phyloP scores from a whole-genome alignment of 1,140 invertebrate species.

The Nasonia vitripennis region DNA sequence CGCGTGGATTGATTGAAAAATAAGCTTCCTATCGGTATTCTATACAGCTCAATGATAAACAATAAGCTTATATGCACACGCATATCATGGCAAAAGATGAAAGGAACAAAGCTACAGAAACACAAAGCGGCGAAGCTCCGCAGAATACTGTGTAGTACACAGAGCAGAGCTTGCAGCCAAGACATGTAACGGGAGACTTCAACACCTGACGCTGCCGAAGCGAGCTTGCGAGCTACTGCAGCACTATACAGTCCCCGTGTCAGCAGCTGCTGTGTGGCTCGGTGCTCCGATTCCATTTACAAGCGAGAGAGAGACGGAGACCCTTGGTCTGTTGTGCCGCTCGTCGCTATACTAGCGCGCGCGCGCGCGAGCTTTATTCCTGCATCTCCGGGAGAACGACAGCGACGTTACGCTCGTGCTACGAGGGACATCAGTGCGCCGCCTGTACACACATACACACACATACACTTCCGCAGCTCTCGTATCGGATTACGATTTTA shows the following conservation, averaged over 20 bases:
- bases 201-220: not conserved
- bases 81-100: too few species aligned
- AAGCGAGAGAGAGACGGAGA: not conserved
- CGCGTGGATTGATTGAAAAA: not conserved
- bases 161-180: not conserved
- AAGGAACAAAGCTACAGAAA: not conserved
- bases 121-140: not conserved
- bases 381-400: not conserved
- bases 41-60: not conserved
- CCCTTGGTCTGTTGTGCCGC: not conserved
- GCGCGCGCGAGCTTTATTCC: not conserved
- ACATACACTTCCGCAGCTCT: not conserved
- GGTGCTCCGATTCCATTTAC: not conserved
- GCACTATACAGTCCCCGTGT: not conserved
- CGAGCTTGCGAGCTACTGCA: too few species aligned
- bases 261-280: not conserved
- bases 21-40: not conserved
- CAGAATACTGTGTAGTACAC: not conserved
- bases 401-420: not conserved
- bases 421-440: not conserved
- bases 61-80: too few species aligned
- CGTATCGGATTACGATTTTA: constrained; percentile 15
- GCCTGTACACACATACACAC: not conserved
- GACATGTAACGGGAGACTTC: not conserved
- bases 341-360: not conserved